A percentile compares a stretch with the other conserved stretches of the same genome.
These are phyloP conservation scores for Cremastobaeus sp. DNA, from an alignment of 2,888 invertebrate species.

Conservation along the genomic window DNA sequence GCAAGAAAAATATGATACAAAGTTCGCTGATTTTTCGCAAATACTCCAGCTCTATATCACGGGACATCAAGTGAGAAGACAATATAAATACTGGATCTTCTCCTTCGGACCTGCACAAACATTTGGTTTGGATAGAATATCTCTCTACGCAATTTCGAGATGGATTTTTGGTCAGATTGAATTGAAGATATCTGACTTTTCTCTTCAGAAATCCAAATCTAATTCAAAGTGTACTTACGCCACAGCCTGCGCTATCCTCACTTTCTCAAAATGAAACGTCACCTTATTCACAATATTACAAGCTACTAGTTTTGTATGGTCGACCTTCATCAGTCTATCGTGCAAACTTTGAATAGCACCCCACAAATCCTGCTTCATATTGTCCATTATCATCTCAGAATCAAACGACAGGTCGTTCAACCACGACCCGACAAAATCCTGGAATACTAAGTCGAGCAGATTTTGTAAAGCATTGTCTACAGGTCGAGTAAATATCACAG, in stretches of 20 bases:
- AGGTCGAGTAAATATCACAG: slow-evolving; percentile 89
- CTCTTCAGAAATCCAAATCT: too few species aligned
- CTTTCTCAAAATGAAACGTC: slow-evolving; percentile 91
- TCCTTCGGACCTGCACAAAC: slow-evolving; percentile 67
- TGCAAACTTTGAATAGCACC: slow-evolving; percentile 87
- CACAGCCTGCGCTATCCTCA: slow-evolving; percentile 86
- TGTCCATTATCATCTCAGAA: slow-evolving; percentile 83
- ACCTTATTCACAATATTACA: slow-evolving; percentile 89
- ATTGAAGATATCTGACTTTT: too few species aligned
- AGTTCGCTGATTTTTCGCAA: slow-evolving; percentile 90
- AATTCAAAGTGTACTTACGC: slow-evolving; percentile 85
- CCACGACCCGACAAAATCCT: slow-evolving; percentile 90
- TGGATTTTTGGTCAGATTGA: too few species aligned
- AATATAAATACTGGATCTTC: slow-evolving; percentile 84
- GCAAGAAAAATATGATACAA: slow-evolving; percentile 88
- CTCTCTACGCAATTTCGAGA: background rate
- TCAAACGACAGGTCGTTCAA: slow-evolving; percentile 84
- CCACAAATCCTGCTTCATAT: slow-evolving; percentile 90
- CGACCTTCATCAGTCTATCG: slow-evolving; percentile 86
- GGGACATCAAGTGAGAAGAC: slow-evolving; percentile 86
- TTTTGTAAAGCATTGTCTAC: slow-evolving; percentile 91
- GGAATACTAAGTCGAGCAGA: slow-evolving; percentile 87
- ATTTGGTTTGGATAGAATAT: too few species aligned
- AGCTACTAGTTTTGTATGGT: slow-evolving; percentile 90
- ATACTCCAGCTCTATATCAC: slow-evolving; percentile 88